phyloP scores from a whole-genome alignment of 2,113 vertebrate species.

The Chloropsis hardwickii region DNA sequence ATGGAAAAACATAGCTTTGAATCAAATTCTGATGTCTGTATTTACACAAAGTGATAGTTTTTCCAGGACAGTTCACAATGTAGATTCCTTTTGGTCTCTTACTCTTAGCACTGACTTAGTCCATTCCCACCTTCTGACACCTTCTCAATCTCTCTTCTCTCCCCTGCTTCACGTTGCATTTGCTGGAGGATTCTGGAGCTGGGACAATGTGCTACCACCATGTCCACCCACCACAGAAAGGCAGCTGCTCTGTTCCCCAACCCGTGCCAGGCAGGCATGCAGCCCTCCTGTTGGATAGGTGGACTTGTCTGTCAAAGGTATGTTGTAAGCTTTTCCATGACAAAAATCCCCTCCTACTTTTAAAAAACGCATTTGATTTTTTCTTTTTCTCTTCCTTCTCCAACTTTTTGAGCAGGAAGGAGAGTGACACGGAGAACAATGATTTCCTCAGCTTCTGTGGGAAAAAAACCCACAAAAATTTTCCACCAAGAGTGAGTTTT shows the following conservation, averaged over 20 bases:
- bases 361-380: neutral
- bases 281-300: neutral
- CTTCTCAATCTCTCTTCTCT: neutral
- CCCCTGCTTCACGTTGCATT: neutral
- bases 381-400: neutral
- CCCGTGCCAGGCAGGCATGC: fast-evolving
- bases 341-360: neutral
- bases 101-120: neutral
- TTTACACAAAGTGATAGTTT: neutral
- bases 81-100: neutral
- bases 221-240: neutral
- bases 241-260: neutral
- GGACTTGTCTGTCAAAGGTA: neutral
- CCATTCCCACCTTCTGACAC: neutral
- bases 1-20: neutral
- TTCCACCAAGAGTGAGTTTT: neutral
- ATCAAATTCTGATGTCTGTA: neutral
- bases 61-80: neutral
- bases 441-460: slow-evolving; percentile 33
- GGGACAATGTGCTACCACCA: neutral
- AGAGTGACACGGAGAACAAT: slow-evolving; percentile 27
- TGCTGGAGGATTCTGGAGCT: neutral
- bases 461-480: neutral
- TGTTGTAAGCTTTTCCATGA: neutral
- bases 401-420: slow-evolving; percentile 13